Conservation (phyloP, 2,888 invertebrate species). For the Sesamia inferens region DNA sequence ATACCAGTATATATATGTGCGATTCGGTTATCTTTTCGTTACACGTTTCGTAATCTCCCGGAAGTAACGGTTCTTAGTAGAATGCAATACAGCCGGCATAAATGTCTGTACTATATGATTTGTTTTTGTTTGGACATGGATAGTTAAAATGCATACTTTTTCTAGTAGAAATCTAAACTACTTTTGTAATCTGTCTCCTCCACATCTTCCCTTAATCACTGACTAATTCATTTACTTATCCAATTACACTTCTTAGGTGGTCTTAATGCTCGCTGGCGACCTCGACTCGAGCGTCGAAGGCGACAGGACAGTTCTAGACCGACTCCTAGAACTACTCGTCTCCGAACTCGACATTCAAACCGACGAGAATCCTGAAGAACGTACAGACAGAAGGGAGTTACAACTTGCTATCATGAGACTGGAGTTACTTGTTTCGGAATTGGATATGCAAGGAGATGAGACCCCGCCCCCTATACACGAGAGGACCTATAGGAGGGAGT, state of each 20-base stretch:
- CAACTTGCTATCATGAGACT: constrained; percentile 96
- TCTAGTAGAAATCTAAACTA: not conserved
- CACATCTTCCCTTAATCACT: not conserved
- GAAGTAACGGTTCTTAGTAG: not conserved
- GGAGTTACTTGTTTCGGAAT: constrained; percentile 92
- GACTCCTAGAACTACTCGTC: constrained; percentile 93
- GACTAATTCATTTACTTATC: not conserved
- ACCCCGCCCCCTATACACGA: constrained; percentile 88
- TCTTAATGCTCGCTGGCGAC: constrained; percentile 97
- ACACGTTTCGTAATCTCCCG: too few species aligned
- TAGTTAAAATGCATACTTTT: not conserved
- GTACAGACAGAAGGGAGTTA: constrained; percentile 94
- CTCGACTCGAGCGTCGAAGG: constrained; percentile 95
- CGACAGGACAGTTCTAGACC: constrained; percentile 94
- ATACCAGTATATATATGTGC: not conserved
- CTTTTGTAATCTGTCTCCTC: not conserved
- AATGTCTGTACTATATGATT: too few species aligned
- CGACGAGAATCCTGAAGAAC: constrained; percentile 85
- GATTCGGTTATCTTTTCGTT: not conserved
- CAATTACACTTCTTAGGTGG: constrained; percentile 88
- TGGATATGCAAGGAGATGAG: constrained; percentile 90
- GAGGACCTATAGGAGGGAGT: constrained; percentile 94
- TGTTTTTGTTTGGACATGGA: not conserved
- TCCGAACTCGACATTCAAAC: constrained; percentile 92
- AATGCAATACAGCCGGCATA: not conserved